Conservation (phyloP, 1,140 invertebrate genomes). For the Pteromalus puparum region DNA sequence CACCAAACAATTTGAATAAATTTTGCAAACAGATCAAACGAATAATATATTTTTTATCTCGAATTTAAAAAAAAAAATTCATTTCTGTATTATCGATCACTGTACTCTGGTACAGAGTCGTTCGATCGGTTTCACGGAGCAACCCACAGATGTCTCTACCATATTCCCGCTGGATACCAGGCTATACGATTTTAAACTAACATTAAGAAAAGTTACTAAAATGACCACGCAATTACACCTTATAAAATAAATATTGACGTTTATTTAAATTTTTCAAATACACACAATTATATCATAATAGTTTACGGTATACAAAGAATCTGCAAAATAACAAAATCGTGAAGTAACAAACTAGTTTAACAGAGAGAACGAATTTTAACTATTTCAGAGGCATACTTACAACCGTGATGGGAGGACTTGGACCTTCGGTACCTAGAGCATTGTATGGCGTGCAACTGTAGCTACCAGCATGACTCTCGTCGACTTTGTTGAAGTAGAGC, state of each 20-base stretch:
- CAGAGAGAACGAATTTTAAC: background rate
- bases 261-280: background rate
- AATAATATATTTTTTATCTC: too few species aligned
- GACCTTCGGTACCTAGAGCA: slow-evolving; percentile 88
- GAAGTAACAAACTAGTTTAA: background rate
- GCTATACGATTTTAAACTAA: background rate
- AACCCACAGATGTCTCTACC: background rate
- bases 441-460: slow-evolving; percentile 97
- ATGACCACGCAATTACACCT: background rate
- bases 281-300: background rate
- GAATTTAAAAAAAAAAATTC: background rate
- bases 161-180: background rate
- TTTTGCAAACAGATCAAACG: background rate
- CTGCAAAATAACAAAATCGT: background rate
- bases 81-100: slow-evolving; percentile 12
- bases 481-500: slow-evolving; percentile 88
- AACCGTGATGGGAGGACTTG: slow-evolving; percentile 90
- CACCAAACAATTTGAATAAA: too few species aligned
- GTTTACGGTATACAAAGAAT: background rate
- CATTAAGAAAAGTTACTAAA: background rate
- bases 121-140: background rate
- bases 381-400: slow-evolving; percentile 55
- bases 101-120: background rate
- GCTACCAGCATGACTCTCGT: slow-evolving; percentile 84
- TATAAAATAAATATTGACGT: background rate